phyloP scores from a whole-genome alignment of 2,797 vertebrate genomes.

The Chromis chromis region DNA sequence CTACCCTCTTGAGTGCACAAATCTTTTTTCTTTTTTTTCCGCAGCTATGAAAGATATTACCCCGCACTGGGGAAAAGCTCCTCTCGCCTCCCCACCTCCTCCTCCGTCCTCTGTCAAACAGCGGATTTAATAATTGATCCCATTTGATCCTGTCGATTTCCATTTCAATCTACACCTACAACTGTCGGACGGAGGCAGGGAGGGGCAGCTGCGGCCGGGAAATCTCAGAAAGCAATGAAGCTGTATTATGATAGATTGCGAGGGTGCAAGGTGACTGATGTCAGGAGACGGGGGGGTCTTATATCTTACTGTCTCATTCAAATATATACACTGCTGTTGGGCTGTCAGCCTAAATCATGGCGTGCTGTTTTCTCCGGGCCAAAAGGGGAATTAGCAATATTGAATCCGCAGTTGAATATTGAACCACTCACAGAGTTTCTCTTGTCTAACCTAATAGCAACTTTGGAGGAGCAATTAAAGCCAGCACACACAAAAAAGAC shows the following conservation, averaged over 20 bases:
- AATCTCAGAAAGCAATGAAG: constrained; percentile 53
- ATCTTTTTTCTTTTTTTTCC: constrained; percentile 60
- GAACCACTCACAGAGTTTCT: constrained; percentile 63
- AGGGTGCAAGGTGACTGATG: constrained; percentile 71
- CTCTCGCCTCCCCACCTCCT: constrained; percentile 18
- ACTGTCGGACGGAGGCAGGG: constrained; percentile 17
- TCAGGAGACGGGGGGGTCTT: constrained; percentile 61
- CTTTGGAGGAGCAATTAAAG: constrained; percentile 60
- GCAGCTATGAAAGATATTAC: constrained; percentile 64
- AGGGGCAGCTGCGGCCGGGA: constrained; percentile 56
- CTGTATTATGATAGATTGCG: constrained; percentile 60
- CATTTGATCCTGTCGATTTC: constrained; percentile 81
- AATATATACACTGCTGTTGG: constrained; percentile 76
- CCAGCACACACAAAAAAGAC: constrained; percentile 17
- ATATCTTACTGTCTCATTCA: constrained; percentile 76
- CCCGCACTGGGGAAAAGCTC: constrained; percentile 39
- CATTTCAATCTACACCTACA: constrained; percentile 80
- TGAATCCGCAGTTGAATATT: constrained; percentile 72
- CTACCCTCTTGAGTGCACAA: constrained; percentile 60
- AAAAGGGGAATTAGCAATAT: constrained; percentile 82
- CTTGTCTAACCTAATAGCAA: constrained; percentile 43
- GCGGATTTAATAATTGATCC: constrained; percentile 82
- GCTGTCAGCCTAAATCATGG: constrained; percentile 77
- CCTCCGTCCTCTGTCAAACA: constrained; percentile 65
- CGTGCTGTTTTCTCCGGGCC: constrained; percentile 70